Evolutionary conservation across 2,113 vertebrate species (phyloP), one percentile per base, ranked within the genome.

Genomic region (Apus apus): DNA sequence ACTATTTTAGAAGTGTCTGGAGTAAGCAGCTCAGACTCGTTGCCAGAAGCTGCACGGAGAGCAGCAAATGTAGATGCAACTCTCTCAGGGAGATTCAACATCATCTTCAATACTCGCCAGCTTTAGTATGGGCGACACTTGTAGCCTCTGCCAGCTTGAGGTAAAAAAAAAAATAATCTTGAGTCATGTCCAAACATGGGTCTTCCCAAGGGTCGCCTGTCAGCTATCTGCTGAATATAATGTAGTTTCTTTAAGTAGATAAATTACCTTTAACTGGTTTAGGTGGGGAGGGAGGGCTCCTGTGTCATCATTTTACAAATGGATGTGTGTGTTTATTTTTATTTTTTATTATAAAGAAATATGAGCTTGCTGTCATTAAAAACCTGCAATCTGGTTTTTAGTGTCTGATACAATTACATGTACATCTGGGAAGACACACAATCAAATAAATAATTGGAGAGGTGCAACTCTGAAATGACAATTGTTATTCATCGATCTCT

Each of bases 361-460:
- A 97, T 96, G 97, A 98, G 97, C 86, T 77, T 89, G 95, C 94
- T 97, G 97, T 98, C 98, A 98, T 98, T 95, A 98, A 97, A 98
- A 96, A 95, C 96, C 78, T 80, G 96, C 98, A 97, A 97, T 98
- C 98, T 97, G 97, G 98, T 98, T 99, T 96, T 98, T 92, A 98
- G 96, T 98, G 99, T 99, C 99, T 98, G 97, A 97, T 97, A 97
- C 98, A 98, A 99, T 99, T 99, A 98, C 62, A 25, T 60, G 96
- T 97, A 96, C 88, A 92, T 98, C 98, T 98, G 94, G 98, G 98
- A 98, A 98, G 98, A 98, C 98, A 97, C 96, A 93, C 7, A 95
- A 97, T 95, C 91, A 91, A 90, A 98, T 99, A 98, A 99, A 99
- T 99, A 98, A 99, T 98, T 98, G 90, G 97, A 98, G 96, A 97